Percentiles rank a stretch among this genome's conserved stretches.
These are phyloP conservation scores for Scyliorhinus canicula DNA, from an alignment of 2,797 vertebrate species.

Conservation along the genomic window DNA sequence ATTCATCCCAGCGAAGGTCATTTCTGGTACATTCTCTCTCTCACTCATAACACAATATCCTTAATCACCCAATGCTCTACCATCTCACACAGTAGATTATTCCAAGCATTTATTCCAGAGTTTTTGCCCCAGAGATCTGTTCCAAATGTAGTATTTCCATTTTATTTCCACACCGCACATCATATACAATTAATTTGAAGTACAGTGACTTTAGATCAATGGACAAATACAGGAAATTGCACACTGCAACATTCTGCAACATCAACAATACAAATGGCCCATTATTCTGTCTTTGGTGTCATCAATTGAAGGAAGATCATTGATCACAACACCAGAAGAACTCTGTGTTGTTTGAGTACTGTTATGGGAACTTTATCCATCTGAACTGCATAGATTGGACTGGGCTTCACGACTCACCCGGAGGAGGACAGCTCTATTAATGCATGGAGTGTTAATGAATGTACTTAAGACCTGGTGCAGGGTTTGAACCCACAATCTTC, in stretches of 20 bases:
- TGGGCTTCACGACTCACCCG: not conserved
- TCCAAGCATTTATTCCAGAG: not conserved
- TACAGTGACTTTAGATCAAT: not conserved
- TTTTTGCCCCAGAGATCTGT: not conserved
- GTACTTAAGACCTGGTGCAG: not conserved
- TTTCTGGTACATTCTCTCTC: not conserved
- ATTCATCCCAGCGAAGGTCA: not conserved
- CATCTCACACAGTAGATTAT: not conserved
- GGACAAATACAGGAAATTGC: not conserved
- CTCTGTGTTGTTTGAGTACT: not conserved
- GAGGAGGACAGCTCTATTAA: not conserved
- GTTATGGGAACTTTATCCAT: not conserved
- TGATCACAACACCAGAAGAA: not conserved
- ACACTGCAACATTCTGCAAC: not conserved
- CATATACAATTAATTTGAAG: not conserved
- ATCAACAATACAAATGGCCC: not conserved
- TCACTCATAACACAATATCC: not conserved
- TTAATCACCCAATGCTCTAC: not conserved
- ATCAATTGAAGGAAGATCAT: not conserved
- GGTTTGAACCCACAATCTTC: slow-evolving; percentile 19
- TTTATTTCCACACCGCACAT: not conserved
- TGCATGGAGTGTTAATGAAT: slow-evolving; percentile 8
- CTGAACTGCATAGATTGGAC: not conserved
- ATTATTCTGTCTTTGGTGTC: not conserved
- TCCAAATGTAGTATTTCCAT: not conserved